A percentile compares a stretch with the other conserved stretches of the same genome.
Evolutionary conservation across 1,140 invertebrate species (phyloP).

Genomic region (Anadara kagoshimensis): DNA sequence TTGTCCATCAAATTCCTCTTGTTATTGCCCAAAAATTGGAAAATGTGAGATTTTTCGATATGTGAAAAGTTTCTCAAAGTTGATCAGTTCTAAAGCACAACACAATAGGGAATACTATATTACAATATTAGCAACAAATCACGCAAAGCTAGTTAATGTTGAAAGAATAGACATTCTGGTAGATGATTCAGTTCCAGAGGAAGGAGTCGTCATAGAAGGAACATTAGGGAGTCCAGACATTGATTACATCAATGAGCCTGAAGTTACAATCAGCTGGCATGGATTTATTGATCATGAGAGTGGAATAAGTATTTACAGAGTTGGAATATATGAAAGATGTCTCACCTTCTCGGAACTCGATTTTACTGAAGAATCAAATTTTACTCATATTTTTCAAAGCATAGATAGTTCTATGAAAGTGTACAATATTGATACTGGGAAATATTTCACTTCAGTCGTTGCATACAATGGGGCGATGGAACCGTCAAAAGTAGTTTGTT

Average conservation of each 20-base stretch:
- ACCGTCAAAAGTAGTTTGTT: conserved; percentile 33
- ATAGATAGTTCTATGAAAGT: too few species aligned
- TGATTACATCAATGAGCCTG: conserved; percentile 35
- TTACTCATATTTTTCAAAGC: too few species aligned
- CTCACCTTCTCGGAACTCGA: conserved; percentile 32
- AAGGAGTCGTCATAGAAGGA: conserved; percentile 48
- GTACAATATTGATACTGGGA: too few species aligned
- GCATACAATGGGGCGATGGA: conserved; percentile 39
- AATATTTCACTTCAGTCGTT: conserved; percentile 28
- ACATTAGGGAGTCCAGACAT: conserved; percentile 31
- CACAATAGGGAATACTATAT: conserved; percentile 53
- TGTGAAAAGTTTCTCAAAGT: conserved; percentile 17
- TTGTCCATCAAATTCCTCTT: too few species aligned
- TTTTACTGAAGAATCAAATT: too few species aligned
- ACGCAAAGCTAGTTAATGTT: conserved; percentile 19
- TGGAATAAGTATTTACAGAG: conserved; percentile 42
- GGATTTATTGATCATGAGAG: conserved; percentile 52
- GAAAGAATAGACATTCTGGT: conserved; percentile 42
- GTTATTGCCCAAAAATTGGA: conserved; percentile 53
- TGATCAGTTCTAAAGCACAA: conserved; percentile 35
- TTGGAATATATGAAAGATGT: conserved; percentile 31
- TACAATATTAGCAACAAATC: conserved; percentile 43
- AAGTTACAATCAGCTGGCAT: conserved; percentile 34
- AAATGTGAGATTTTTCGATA: conserved; percentile 38
- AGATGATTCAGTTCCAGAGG: conserved; percentile 48